Conservation (phyloP, 2,888 invertebrate genomes). For the Nephrotoma guestfalica region DNA sequence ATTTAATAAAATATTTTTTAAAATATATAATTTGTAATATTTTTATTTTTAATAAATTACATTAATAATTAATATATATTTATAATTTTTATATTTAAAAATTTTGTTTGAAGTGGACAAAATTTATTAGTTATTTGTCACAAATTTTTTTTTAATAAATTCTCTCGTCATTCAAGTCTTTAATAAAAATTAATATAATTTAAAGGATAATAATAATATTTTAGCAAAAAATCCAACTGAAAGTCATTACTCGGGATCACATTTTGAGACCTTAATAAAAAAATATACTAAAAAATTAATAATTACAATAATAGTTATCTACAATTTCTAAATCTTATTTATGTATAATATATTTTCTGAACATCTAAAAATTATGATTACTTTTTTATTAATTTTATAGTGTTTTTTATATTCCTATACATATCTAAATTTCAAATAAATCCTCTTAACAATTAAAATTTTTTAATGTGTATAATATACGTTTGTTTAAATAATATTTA, state of each 20-base stretch:
- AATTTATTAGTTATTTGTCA: neutral
- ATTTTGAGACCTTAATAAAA: slow-evolving; percentile 2
- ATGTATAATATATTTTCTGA: neutral
- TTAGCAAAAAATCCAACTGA: neutral
- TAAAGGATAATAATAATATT: neutral
- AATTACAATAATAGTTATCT: neutral
- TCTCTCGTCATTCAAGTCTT: neutral
- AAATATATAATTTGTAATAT: neutral
- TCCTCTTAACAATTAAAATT: neutral
- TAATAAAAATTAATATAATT: neutral
- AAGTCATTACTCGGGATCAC: neutral
- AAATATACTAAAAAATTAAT: neutral
- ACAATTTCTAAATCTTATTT: neutral
- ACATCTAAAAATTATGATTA: slow-evolving; percentile 1
- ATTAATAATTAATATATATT: neutral
- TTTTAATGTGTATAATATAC: neutral
- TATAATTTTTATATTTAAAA: neutral
- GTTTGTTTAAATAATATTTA: neutral
- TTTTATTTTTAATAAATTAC: neutral
- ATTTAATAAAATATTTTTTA: neutral
- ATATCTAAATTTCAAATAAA: neutral
- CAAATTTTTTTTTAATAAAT: neutral
- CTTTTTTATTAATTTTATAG: neutral
- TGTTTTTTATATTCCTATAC: neutral
- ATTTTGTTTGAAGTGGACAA: neutral